Conservation (phyloP, 1,140 invertebrate genomes). For the Andricus grossulariae region DNA sequence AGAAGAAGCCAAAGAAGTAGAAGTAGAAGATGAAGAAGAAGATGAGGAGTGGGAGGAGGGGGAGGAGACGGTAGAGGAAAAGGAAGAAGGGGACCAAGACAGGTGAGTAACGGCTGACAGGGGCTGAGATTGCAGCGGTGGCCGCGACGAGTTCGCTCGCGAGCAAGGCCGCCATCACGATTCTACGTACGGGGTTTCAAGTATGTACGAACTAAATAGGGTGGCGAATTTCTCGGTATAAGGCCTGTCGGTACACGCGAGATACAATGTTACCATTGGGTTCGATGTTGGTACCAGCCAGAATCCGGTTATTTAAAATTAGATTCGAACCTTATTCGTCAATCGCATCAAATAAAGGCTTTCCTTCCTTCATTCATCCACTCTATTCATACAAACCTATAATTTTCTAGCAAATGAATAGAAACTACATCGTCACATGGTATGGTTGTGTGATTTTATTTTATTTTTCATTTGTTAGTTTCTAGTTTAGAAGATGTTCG, state of each 20-base stretch:
- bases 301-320: slow-evolving; percentile 52
- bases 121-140: slow-evolving; percentile 59
- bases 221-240: slow-evolving; percentile 62
- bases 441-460: no score
- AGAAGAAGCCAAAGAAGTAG: slow-evolving; percentile 43
- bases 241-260: slow-evolving; percentile 57
- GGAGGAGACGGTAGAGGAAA: slow-evolving; percentile 20
- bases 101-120: slow-evolving; percentile 69
- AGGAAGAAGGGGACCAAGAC: slow-evolving; percentile 61
- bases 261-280: slow-evolving; percentile 56
- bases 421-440: no score
- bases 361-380: background rate
- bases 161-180: slow-evolving; percentile 67
- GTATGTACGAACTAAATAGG: slow-evolving; percentile 59
- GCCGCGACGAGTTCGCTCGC: slow-evolving; percentile 65
- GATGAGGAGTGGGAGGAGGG: slow-evolving; percentile 33
- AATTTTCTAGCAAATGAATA: no score
- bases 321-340: slow-evolving; percentile 2
- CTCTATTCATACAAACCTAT: background rate
- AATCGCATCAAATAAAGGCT: background rate
- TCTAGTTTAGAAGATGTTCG: no score
- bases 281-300: slow-evolving; percentile 48
- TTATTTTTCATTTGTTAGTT: no score
- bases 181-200: slow-evolving; percentile 63
- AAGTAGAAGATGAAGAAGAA: slow-evolving; percentile 48